phyloP scores from a whole-genome alignment of 1,140 invertebrate genomes.

The Nasonia vitripennis region DNA sequence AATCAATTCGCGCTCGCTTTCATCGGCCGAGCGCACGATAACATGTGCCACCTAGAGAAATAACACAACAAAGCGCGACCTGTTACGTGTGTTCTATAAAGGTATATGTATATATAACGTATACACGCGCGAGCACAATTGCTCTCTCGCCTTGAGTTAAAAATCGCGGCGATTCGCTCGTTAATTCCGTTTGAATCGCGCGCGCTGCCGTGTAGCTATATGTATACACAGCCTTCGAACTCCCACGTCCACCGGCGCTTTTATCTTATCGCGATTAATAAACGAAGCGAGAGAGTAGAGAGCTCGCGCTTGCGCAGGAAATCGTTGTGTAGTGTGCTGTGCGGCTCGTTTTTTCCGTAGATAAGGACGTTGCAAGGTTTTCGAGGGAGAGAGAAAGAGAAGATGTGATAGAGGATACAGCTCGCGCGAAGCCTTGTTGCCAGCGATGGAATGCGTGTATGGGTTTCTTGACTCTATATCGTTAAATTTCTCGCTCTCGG shows the following conservation, averaged over 20 bases:
- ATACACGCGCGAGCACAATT: neutral
- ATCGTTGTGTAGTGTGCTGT: neutral
- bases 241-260: conserved; percentile 1
- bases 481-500: no score
- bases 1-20: conserved; percentile 27
- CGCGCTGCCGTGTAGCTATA: neutral
- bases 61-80: conserved; percentile 19
- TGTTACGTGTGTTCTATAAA: neutral
- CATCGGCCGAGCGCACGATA: neutral
- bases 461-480: neutral
- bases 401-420: neutral
- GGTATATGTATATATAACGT: neutral
- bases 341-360: neutral
- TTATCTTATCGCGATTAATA: conserved; percentile 43
- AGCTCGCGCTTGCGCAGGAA: neutral
- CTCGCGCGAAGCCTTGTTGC: neutral
- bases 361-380: neutral
- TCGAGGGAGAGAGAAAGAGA: no score
- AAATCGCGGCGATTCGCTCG: conserved; percentile 12
- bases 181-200: neutral
- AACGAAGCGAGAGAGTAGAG: neutral
- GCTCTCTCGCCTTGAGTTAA: neutral
- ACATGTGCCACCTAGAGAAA: neutral
- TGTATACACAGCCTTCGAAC: neutral
- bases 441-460: neutral